These are phyloP conservation scores for Goniozus legneri DNA, from an alignment of 1,140 invertebrate species.

Conservation along the genomic window DNA sequence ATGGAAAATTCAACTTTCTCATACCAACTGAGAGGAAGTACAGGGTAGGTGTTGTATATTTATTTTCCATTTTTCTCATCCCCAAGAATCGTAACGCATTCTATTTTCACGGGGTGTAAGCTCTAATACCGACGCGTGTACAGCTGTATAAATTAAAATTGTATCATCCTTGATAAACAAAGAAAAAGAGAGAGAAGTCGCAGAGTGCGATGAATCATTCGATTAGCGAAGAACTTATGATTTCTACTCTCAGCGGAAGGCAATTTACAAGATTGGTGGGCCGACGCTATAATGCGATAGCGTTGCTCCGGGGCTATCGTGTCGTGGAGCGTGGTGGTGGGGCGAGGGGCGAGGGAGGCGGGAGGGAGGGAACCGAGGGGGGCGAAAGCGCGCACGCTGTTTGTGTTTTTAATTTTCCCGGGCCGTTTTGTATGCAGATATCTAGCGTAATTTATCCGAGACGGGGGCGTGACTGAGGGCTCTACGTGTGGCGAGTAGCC, in stretches of 20 bases:
- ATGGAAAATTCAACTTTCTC: too few species aligned
- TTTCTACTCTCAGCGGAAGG: conserved; percentile 32
- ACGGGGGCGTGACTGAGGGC: conserved; percentile 14
- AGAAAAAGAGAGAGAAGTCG: neutral
- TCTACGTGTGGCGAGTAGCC: conserved; percentile 32
- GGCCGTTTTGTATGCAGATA: conserved; percentile 41
- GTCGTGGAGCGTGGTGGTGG: conserved; percentile 6
- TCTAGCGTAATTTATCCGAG: conserved; percentile 39
- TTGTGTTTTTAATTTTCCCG: conserved; percentile 42
- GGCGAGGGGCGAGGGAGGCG: conserved; percentile 3
- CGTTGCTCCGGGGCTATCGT: conserved; percentile 21
- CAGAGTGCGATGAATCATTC: conserved; percentile 29
- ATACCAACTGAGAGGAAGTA: too few species aligned
- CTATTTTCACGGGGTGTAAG: too few species aligned
- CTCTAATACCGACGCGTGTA: too few species aligned
- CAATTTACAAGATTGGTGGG: conserved; percentile 38
- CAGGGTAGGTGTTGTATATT: too few species aligned
- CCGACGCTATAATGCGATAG: conserved; percentile 29
- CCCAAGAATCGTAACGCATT: too few species aligned
- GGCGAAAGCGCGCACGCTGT: conserved; percentile 18
- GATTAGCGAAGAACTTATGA: conserved; percentile 34
- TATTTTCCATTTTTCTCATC: too few species aligned
- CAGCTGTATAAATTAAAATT: too few species aligned
- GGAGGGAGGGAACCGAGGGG: neutral
- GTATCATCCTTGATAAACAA: too few species aligned